Percentiles rank a stretch among this genome's conserved stretches.
Evolutionary conservation across 92 coral and sea anemone species (phyloP).

Genomic region (Plumapathes pennacea): DNA sequence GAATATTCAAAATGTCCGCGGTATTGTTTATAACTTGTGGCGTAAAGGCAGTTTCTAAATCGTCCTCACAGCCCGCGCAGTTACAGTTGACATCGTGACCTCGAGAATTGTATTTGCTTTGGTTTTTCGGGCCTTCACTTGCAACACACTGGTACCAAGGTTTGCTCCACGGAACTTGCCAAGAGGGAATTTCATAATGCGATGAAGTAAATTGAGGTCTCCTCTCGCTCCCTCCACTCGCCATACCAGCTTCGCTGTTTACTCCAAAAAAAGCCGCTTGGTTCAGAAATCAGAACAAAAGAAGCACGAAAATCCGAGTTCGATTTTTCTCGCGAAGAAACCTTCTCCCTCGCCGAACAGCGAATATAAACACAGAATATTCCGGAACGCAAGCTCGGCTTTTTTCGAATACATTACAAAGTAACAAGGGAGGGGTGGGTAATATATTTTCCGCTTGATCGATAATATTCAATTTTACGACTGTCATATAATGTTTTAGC

Average conservation of each 20-base stretch:
- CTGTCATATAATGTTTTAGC: too few relatives aligned
- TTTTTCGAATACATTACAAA: too few relatives aligned
- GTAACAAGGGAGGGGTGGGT: too few relatives aligned
- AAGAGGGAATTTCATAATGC: conserved; percentile 83
- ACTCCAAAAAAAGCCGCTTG: neutral
- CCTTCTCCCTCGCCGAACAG: neutral
- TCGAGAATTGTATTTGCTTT: conserved; percentile 48
- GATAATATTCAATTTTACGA: too few relatives aligned
- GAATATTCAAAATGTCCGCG: conserved; percentile 41
- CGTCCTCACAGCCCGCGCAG: conserved; percentile 77
- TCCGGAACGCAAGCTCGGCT: too few relatives aligned
- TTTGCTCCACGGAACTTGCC: conserved; percentile 85
- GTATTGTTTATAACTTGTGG: conserved; percentile 60
- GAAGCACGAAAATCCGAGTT: too few relatives aligned
- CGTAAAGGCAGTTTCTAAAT: conserved; percentile 68
- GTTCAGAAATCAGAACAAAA: too few relatives aligned
- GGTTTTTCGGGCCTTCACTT: conserved; percentile 14
- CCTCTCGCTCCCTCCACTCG: conserved; percentile 41
- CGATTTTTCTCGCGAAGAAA: neutral
- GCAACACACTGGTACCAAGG: conserved; percentile 82
- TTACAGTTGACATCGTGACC: conserved; percentile 74
- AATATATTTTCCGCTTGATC: too few relatives aligned
- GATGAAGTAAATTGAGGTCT: conserved; percentile 61
- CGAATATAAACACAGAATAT: too few relatives aligned
- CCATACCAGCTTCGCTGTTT: conserved; percentile 13